Evolutionary conservation across 2,888 invertebrate species (phyloP), one percentile per base, ranked within the genome.

Genomic region (Malacosoma neustria): DNA sequence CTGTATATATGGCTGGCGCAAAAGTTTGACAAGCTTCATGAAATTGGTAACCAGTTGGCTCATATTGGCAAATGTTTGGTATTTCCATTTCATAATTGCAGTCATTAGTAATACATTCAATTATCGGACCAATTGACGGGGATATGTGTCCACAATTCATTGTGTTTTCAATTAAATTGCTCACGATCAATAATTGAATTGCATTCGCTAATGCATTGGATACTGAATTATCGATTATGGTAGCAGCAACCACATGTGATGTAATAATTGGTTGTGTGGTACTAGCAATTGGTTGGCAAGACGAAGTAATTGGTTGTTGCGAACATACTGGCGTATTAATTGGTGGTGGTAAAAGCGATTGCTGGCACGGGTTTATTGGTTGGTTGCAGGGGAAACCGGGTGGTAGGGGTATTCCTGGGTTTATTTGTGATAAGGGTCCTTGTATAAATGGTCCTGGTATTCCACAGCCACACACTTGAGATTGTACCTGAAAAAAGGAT

Each of bases 151-250:
- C 36, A n/a, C 30, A 11, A 5, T 39, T 39, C 22, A 39, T n/a
- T 1, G 59, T 54, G 13, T 52, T 54, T 36, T 69, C 66, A 1
- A 76, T 52, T 0, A 75, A 43, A 5, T 75, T 69, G n/a, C 70
- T 73, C 0, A 72, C 66, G 0, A 80, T 67, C 0, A 77, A 45
- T 0, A 77, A 42, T 39, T 77, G 77, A 1, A 80, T 41, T 1
- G 75, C 66, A 15, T 76, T 76, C 0, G 73, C 77, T 13, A 80
- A 45, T 0, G 73, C 48, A 34, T 66, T 75, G 1, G 72, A 63
- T 2, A 80, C 45, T 0, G 68, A 63, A 33, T 72, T 73, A 34
- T 80, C 76, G 2, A 74, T 41, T 0, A 74, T 44, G 0, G 74
- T 72, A 0, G 67, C 66, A 0, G 58, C 43, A 2, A 61, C 51